Conservation (phyloP, 2,113 vertebrate species). For the Egretta garzetta region DNA sequence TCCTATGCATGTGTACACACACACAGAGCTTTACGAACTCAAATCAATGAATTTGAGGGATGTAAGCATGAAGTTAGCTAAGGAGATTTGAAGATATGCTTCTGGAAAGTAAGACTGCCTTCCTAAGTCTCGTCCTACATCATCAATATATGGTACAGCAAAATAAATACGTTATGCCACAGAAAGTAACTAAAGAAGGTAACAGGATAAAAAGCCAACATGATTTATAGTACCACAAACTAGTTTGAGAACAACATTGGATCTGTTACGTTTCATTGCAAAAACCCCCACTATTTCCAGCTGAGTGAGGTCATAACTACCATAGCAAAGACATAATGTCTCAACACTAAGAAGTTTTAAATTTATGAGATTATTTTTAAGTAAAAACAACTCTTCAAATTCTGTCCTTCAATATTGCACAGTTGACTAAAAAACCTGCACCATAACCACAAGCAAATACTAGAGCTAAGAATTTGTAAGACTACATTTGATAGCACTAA, state of each 20-base stretch:
- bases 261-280: neutral
- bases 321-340: neutral
- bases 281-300: neutral
- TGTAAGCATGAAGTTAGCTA: neutral
- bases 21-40: neutral
- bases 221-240: neutral
- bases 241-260: neutral
- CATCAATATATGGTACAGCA: neutral
- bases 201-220: neutral
- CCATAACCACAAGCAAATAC: neutral
- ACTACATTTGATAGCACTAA: neutral
- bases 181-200: neutral
- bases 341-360: neutral
- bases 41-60: neutral
- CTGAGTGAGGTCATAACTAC: neutral
- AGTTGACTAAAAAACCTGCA: neutral
- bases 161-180: neutral
- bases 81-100: neutral
- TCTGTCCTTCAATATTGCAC: neutral
- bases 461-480: neutral
- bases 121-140: neutral
- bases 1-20: neutral
- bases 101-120: neutral
- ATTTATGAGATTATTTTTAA: neutral
- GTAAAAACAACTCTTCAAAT: neutral